These are phyloP conservation scores for Elysia chlorotica DNA, from an alignment of 1,140 invertebrate genomes.

Conservation along the genomic window DNA sequence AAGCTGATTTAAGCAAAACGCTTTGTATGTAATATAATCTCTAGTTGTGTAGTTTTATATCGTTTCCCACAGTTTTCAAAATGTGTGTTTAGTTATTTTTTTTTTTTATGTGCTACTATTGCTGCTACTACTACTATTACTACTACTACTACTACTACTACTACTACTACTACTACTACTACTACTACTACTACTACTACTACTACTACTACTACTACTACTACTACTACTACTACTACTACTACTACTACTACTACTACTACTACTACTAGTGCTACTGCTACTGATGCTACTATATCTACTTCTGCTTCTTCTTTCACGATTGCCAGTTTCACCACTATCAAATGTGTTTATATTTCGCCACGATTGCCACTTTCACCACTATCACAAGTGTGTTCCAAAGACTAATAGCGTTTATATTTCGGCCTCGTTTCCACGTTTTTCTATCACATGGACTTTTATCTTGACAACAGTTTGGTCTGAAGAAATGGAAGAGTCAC, in stretches of 20 bases:
- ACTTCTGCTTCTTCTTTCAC: too few relatives aligned
- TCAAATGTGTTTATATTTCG: too few relatives aligned
- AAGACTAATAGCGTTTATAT: not conserved
- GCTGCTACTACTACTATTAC: slow-evolving; percentile 15
- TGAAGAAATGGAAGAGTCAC: slow-evolving; percentile 59
- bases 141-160: slow-evolving; percentile 32
- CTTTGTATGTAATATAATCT: not conserved
- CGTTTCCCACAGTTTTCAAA: not conserved
- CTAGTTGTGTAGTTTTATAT: too few relatives aligned
- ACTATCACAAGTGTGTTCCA: not conserved
- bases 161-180: slow-evolving; percentile 32
- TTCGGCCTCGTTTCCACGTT: too few relatives aligned
- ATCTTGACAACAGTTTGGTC: slow-evolving; percentile 46
- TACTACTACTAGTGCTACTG: slow-evolving; percentile 32
- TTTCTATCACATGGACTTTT: too few relatives aligned
- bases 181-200: slow-evolving; percentile 33
- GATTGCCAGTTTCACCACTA: too few relatives aligned
- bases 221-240: slow-evolving; percentile 31
- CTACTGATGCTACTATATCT: slow-evolving; percentile 18
- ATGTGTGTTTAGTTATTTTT: not conserved
- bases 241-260: slow-evolving; percentile 32
- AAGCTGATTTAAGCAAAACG: not conserved
- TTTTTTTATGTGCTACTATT: not conserved
- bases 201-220: slow-evolving; percentile 32
- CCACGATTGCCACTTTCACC: too few relatives aligned